Percentiles rank a stretch among this genome's conserved stretches.
phyloP scores from a whole-genome alignment of 1,140 invertebrate species.

The Eupristina koningsbergeri region DNA sequence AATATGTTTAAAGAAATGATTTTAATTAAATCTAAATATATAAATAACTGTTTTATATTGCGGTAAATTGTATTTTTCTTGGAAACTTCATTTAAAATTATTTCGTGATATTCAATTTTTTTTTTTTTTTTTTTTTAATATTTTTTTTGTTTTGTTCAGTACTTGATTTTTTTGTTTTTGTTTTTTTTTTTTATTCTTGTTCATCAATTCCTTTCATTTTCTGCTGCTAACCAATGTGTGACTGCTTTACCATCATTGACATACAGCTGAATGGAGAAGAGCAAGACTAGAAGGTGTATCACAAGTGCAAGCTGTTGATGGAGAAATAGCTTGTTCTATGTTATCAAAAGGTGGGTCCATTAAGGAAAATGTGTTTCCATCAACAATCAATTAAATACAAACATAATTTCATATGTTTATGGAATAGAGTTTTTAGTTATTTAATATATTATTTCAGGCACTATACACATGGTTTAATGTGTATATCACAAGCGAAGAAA shows the following conservation, averaged over 20 bases:
- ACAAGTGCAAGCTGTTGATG: slow-evolving; percentile 58
- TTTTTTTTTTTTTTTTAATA: slow-evolving; percentile 51
- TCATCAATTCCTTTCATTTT: slow-evolving; percentile 56
- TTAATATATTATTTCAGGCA: neutral
- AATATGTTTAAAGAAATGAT: neutral
- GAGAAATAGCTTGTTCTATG: slow-evolving; percentile 54
- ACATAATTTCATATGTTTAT: neutral
- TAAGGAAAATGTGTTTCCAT: slow-evolving; percentile 44
- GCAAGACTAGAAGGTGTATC: slow-evolving; percentile 61
- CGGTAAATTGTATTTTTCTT: neutral
- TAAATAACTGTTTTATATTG: neutral
- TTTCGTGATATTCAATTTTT: slow-evolving; percentile 44
- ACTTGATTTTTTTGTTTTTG: slow-evolving; percentile 48
- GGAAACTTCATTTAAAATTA: slow-evolving; percentile 46
- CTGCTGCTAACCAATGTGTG: slow-evolving; percentile 62
- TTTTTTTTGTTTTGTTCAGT: slow-evolving; percentile 49
- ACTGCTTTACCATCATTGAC: slow-evolving; percentile 63
- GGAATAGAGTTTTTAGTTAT: neutral
- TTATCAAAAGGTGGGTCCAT: slow-evolving; percentile 65
- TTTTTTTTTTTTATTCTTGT: slow-evolving; percentile 58
- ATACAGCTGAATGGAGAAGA: slow-evolving; percentile 68
- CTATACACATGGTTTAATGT: neutral
- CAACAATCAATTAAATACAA: slow-evolving; percentile 20
- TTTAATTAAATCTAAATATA: neutral
- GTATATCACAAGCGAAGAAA: neutral